phyloP scores from a whole-genome alignment of 2,888 invertebrate species.

The Drosophila antonietae region DNA sequence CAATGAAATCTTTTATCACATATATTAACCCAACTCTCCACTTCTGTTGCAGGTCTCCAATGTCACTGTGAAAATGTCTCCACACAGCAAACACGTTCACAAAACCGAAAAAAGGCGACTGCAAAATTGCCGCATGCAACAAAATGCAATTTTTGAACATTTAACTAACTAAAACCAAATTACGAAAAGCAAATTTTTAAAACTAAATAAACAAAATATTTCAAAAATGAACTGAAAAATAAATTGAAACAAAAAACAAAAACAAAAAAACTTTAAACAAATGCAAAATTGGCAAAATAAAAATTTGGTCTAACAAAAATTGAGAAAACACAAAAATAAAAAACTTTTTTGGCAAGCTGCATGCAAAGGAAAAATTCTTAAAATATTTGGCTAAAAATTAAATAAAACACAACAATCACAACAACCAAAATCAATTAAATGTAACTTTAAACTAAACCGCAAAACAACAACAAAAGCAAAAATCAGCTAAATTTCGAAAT shows the following conservation, averaged over 20 bases:
- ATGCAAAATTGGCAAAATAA: constrained; percentile 37
- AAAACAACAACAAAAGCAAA: constrained; percentile 47
- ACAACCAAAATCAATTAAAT: constrained; percentile 59
- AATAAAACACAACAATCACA: background rate
- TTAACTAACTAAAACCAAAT: constrained; percentile 55
- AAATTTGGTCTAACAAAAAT: constrained; percentile 19
- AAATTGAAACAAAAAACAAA: background rate
- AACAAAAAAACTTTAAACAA: constrained; percentile 32
- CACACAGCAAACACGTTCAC: constrained; percentile 55
- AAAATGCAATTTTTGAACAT: constrained; percentile 70
- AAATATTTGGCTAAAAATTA: constrained; percentile 8
- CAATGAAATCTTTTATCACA: too few relatives aligned
- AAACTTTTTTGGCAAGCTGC: constrained; percentile 14
- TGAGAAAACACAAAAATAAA: background rate
- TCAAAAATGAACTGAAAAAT: constrained; percentile 58
- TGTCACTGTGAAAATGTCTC: constrained; percentile 75
- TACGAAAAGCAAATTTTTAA: constrained; percentile 13
- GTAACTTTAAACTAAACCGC: constrained; percentile 53
- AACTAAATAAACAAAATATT: constrained; percentile 5
- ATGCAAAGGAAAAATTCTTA: constrained; percentile 1
- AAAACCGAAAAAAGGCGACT: constrained; percentile 47
- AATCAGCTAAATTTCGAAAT: constrained; percentile 51
- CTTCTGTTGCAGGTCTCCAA: constrained; percentile 57
- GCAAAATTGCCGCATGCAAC: constrained; percentile 47
- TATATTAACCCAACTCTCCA: background rate